phyloP scores from a whole-genome alignment of 37 sponge, comb jelly and placozoan species.

The Petrosia ficiformis region DNA sequence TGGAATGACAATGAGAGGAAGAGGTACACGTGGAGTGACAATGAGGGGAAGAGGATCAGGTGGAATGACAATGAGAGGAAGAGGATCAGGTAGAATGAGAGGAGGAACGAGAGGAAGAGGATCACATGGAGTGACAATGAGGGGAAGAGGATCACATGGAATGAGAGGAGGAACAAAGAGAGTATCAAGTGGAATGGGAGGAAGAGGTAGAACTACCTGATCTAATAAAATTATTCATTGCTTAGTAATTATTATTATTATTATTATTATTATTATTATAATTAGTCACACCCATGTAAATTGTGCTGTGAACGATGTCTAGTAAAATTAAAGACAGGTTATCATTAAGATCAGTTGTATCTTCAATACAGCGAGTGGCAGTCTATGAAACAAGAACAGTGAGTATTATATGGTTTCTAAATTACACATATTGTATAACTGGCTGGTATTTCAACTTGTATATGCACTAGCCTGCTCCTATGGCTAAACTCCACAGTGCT shows the following conservation, averaged over 20 bases:
- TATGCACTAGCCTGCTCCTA: background rate
- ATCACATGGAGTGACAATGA: background rate
- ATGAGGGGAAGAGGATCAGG: conserved; percentile 1
- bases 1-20: background rate
- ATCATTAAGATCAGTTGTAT: conserved; percentile 28
- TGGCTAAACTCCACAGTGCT: too few species aligned
- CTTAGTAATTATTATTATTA: too few species aligned
- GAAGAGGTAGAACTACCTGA: background rate
- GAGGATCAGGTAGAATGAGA: background rate
- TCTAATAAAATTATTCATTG: too few species aligned
- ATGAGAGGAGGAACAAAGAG: conserved; percentile 21
- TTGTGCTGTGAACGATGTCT: background rate
- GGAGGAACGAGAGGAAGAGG: conserved; percentile 27
- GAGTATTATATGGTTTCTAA: conserved; percentile 5
- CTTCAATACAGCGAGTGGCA: conserved; percentile 68
- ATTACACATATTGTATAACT: background rate
- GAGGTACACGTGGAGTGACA: background rate
- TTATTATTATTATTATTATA: too few species aligned
- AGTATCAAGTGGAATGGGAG: conserved; percentile 7
- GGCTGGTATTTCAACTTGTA: background rate
- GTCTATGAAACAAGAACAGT: conserved; percentile 72
- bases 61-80: too few species aligned
- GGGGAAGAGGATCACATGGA: conserved; percentile 2
- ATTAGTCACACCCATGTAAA: background rate
- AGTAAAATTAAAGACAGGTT: conserved; percentile 14